Conservation (phyloP, 2,113 vertebrate genomes). For the Orycteropus afer region DNA sequence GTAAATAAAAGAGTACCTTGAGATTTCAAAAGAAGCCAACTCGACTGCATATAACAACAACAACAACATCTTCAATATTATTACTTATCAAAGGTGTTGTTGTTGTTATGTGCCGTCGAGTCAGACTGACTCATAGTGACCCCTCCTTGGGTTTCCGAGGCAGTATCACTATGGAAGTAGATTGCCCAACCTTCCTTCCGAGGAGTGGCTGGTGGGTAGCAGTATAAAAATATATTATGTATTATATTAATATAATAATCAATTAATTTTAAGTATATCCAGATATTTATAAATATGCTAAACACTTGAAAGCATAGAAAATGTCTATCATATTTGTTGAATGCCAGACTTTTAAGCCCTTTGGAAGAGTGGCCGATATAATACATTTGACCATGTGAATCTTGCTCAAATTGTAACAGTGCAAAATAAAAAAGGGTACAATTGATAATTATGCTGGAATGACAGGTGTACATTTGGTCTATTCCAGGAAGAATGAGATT, state of each 20-base stretch:
- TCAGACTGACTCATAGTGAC: no score
- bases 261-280: background rate
- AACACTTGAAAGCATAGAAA: background rate
- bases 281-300: background rate
- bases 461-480: background rate
- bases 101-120: no score
- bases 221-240: background rate
- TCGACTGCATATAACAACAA: no score
- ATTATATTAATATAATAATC: background rate
- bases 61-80: background rate
- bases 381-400: background rate
- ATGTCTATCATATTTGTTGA: background rate
- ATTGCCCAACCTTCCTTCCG: no score
- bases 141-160: no score
- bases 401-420: background rate
- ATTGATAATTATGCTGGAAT: background rate
- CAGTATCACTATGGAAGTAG: no score
- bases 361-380: slow-evolving; percentile 20
- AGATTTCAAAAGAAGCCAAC: background rate
- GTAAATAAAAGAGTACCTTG: background rate
- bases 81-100: background rate
- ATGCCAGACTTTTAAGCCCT: background rate
- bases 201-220: no score
- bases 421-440: background rate
- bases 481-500: background rate